Percentiles rank a stretch among this genome's conserved stretches.
Conservation (phyloP, 2,888 invertebrate genomes). For the Rhamnusium bicolor region DNA sequence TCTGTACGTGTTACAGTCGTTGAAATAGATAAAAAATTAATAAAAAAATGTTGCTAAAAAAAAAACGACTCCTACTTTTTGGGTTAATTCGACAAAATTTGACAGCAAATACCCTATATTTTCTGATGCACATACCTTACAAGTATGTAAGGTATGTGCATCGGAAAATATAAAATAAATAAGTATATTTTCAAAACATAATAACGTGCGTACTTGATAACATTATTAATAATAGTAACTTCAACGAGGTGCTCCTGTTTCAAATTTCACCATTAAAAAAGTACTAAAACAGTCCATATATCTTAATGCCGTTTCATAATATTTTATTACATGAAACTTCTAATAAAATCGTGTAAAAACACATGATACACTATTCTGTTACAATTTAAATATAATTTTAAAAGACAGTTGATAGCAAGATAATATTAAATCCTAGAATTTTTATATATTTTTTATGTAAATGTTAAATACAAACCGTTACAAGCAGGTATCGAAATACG, state of each 20-base stretch:
- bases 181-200: not conserved
- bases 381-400: constrained; percentile 17
- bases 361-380: not conserved
- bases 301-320: not conserved
- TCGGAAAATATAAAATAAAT: no score
- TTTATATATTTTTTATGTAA: not conserved
- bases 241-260: not conserved
- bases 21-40: no score
- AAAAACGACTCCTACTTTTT: no score
- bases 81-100: no score
- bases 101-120: no score
- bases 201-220: not conserved
- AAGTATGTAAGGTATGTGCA: no score
- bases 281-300: not conserved
- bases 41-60: no score
- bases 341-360: not conserved
- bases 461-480: not conserved
- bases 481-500: not conserved
- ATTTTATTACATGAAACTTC: not conserved
- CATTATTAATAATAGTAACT: not conserved
- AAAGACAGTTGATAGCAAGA: constrained; percentile 15
- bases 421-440: constrained; percentile 1
- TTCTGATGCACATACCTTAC: no score
- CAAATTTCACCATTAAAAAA: not conserved
- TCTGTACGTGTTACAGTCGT: no score